phyloP scores from a whole-genome alignment of 2,888 invertebrate species.

The Hypercompe scribonia region DNA sequence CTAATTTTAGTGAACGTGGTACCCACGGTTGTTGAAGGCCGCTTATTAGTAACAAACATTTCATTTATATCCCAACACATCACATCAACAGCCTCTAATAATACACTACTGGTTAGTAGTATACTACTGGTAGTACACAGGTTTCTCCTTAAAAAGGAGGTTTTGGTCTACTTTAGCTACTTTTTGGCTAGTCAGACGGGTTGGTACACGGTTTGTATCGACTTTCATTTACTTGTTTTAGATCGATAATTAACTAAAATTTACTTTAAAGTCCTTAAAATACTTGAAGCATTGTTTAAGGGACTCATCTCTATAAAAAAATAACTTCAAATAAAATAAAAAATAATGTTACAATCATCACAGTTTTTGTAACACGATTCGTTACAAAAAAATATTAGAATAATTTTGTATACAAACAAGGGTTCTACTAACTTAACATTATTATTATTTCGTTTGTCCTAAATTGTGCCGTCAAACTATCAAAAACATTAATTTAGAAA shows the following conservation, averaged over 20 bases:
- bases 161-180: no score
- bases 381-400: not conserved
- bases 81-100: no score
- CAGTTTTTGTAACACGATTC: not conserved
- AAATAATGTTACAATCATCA: no score
- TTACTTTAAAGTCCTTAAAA: not conserved
- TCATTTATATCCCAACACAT: no score
- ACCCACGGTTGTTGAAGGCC: conserved; percentile 53
- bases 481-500: not conserved
- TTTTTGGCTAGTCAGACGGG: no score
- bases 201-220: no score
- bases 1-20: conserved; percentile 58
- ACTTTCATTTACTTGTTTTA: no score
- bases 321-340: no score
- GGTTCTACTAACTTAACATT: not conserved
- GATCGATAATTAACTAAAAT: conserved; percentile 29
- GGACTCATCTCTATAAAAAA: no score
- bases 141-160: no score
- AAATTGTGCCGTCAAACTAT: not conserved
- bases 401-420: not conserved
- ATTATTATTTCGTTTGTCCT: conserved; percentile 6
- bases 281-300: not conserved
- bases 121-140: no score
- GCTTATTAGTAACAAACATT: conserved; percentile 41
- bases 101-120: no score